Conservation (phyloP, 2,113 vertebrate genomes). For the Sterna hirundo region DNA sequence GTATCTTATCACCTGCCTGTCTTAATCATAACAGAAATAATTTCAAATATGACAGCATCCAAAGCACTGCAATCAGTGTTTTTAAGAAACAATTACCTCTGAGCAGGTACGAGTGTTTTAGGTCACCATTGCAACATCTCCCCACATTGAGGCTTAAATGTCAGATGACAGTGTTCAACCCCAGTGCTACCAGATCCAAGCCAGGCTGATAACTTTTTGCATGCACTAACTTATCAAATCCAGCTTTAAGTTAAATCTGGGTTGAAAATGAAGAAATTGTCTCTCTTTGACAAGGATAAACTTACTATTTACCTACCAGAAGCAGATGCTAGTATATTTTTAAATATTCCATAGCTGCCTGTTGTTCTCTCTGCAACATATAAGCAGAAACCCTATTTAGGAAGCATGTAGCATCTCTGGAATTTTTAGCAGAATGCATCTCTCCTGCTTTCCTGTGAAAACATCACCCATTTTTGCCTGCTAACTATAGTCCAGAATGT, state of each 20-base stretch:
- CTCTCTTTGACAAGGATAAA: not conserved
- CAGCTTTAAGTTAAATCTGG: not conserved
- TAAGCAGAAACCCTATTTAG: not conserved
- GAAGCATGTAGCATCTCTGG: not conserved
- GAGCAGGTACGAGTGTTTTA: not conserved
- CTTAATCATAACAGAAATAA: not conserved
- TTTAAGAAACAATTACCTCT: not conserved
- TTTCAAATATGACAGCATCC: not conserved
- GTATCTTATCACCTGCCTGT: not conserved
- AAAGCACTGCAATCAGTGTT: not conserved
- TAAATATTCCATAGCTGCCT: not conserved
- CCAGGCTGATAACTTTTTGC: not conserved
- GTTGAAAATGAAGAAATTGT: not conserved
- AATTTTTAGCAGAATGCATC: slow-evolving; percentile 3
- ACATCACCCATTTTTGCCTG: not conserved
- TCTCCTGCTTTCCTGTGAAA: slow-evolving; percentile 8
- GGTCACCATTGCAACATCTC: not conserved
- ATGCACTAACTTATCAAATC: not conserved
- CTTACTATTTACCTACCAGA: not conserved
- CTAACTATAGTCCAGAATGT: slow-evolving; percentile 29
- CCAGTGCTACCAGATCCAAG: not conserved
- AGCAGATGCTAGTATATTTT: not conserved
- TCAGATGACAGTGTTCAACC: not conserved
- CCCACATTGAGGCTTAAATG: not conserved
- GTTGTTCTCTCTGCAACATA: not conserved